Base-by-base conservation (phyloP, 1,140 invertebrate species). In the Orussus abietinus region DNA sequence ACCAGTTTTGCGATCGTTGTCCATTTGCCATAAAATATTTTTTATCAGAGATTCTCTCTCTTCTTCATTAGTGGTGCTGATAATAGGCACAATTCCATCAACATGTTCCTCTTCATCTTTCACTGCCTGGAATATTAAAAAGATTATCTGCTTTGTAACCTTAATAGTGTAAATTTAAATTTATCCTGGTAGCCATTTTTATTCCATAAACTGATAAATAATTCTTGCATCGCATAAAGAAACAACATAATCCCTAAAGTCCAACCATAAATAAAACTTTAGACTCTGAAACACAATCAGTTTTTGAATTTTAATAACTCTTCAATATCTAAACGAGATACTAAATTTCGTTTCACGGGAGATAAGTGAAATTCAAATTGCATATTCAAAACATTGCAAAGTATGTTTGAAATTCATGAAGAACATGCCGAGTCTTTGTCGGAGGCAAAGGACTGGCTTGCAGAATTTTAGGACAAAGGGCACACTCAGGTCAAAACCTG, bases 11-110 rank as follows among this genome's bases (percentile, higher is more conserved):
- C 86, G 79, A 69, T 93, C 86, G 12, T 74, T 70, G 29, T 86
- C 82, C 77, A 94, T 93, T 67, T 88, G 83, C 82, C 83, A 86
- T 45, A 82, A 77, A 9, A 92, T 72, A 73, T 83, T 85, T 39
- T 80, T 77, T 12, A 82, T 66, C 19, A 85, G 54, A 30, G 75
- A 76, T 42, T 79, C 71, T 37, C 80, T 77, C 46, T 79, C 74
- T 21, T 80, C 75, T 17, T 80, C 78, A 33, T 76, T 69, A 12
- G 74, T 65, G 6, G 67, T 69, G 53, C 66, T 75, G 22, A 65
- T 67, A 53, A 83, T 81, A 14, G 62, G 47, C 25, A 82, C 64
- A 34, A 77, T 64, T 2, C 77, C 77, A 5, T 78, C 70, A 3
- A 82, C 53, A 41, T 75, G 77, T 4, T 77, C 74, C 49, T 77